phyloP scores from a whole-genome alignment of 2,797 vertebrate species.

The Poecilia gillii region DNA sequence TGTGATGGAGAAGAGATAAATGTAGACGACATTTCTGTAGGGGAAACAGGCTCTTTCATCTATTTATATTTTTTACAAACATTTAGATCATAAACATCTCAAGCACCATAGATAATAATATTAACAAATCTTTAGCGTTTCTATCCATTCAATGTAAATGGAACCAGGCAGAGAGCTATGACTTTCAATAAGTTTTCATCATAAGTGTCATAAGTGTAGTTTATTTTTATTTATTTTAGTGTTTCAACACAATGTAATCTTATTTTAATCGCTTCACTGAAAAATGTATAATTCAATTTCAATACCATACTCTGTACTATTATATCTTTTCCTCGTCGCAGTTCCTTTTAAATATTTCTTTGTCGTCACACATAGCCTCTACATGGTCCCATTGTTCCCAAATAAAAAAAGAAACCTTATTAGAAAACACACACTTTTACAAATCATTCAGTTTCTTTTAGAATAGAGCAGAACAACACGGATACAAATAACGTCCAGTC shows the following conservation, averaged over 20 bases:
- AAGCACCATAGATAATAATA: slow-evolving; percentile 83
- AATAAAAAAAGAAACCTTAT: slow-evolving; percentile 65
- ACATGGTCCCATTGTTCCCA: slow-evolving; percentile 68
- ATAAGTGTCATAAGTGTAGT: slow-evolving; percentile 7
- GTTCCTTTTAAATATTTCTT: slow-evolving; percentile 39
- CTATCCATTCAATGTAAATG: slow-evolving; percentile 68
- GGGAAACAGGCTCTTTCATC: slow-evolving; percentile 73
- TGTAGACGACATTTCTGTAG: slow-evolving; percentile 59
- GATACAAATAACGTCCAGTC: slow-evolving; percentile 62
- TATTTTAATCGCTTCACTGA: slow-evolving; percentile 21
- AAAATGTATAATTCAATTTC: not conserved
- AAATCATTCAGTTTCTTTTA: slow-evolving; percentile 78
- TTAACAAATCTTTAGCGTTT: slow-evolving; percentile 68
- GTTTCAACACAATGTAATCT: not conserved
- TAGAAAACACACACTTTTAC: slow-evolving; percentile 85
- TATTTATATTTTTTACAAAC: slow-evolving; percentile 83
- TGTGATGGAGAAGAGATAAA: slow-evolving; percentile 73
- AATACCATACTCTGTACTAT: slow-evolving; percentile 2
- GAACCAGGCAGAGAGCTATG: slow-evolving; percentile 80
- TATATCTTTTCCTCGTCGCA: slow-evolving; percentile 3
- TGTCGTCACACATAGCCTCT: slow-evolving; percentile 46
- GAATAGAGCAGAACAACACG: slow-evolving; percentile 78
- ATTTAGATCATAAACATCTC: slow-evolving; percentile 83
- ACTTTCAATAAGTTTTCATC: slow-evolving; percentile 30
- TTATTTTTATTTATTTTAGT: slow-evolving; percentile 9